Conservation (phyloP, 1,140 invertebrate species). For the Cotesia chilonis region DNA sequence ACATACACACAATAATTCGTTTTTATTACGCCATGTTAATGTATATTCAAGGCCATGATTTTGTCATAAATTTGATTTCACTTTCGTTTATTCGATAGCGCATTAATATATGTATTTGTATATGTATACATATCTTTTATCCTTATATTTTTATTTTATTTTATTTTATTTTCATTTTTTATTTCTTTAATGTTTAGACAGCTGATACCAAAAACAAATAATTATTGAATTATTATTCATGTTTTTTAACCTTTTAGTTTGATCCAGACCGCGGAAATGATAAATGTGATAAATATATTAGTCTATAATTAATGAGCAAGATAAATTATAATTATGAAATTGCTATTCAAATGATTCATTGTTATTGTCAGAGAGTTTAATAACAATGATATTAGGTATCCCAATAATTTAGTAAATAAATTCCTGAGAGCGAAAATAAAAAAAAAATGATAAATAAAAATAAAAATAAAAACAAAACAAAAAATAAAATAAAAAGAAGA, state of each 20-base stretch:
- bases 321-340: too few species aligned
- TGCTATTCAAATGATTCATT: too few species aligned
- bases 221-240: too few species aligned
- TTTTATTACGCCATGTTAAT: slow-evolving; percentile 5
- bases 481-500: slow-evolving; percentile 9
- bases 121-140: background rate
- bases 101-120: background rate
- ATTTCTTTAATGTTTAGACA: background rate
- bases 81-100: slow-evolving; percentile 2
- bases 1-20: background rate
- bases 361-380: too few species aligned
- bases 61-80: slow-evolving; percentile 14
- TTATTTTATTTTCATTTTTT: background rate
- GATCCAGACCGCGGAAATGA: too few species aligned
- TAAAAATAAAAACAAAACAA: background rate
- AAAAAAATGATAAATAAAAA: slow-evolving; percentile 19
- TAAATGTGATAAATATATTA: too few species aligned
- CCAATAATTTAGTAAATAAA: too few species aligned
- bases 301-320: too few species aligned
- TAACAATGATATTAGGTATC: too few species aligned
- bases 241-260: too few species aligned
- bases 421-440: slow-evolving; percentile 8
- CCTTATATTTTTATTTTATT: background rate
- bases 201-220: too few species aligned
- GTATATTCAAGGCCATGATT: slow-evolving; percentile 21